Conservation (phyloP, 2,797 vertebrate species). For the Falco novaeseelandiae region DNA sequence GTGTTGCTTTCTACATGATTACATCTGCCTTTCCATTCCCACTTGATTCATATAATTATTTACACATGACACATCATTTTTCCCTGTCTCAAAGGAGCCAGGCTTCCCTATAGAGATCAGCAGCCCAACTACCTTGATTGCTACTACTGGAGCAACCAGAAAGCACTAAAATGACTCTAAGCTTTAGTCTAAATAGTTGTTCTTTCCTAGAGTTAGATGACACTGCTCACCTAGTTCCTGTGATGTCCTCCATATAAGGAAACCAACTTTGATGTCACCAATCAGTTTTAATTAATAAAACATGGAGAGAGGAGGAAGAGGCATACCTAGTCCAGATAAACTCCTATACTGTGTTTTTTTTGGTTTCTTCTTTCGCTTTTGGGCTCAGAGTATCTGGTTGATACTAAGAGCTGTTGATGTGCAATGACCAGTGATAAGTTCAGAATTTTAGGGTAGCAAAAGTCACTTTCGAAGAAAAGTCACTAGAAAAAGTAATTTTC, state of each 20-base stretch:
- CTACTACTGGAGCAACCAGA: not conserved
- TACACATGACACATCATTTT: accelerated
- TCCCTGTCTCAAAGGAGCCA: not conserved
- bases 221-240: not conserved
- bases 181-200: not conserved
- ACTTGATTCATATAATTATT: not conserved
- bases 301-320: not conserved
- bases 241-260: not conserved
- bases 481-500: not conserved
- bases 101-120: not conserved
- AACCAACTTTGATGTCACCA: not conserved
- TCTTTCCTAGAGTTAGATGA: not conserved
- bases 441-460: not conserved
- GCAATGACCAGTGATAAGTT: not conserved
- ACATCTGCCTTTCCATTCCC: not conserved
- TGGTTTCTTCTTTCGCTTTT: not conserved
- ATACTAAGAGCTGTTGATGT: not conserved
- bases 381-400: not conserved
- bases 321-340: not conserved
- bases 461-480: not conserved
- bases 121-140: not conserved
- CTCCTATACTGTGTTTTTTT: not conserved
- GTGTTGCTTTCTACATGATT: not conserved
- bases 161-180: not conserved
- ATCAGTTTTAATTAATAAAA: not conserved